These are phyloP conservation scores for Drosophila mayri DNA, from an alignment of 1,140 invertebrate genomes.

Conservation along the genomic window DNA sequence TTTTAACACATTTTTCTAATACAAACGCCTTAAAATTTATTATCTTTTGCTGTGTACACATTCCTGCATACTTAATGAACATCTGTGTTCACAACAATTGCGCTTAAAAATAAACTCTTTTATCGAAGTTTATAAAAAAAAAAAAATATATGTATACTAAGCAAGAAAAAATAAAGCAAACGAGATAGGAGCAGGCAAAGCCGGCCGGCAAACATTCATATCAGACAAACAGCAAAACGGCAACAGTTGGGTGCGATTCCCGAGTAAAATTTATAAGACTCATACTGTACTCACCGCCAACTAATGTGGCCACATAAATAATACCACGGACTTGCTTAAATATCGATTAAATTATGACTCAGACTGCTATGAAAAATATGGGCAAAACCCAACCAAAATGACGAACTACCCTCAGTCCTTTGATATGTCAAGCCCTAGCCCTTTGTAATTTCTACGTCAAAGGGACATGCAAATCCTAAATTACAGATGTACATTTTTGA, in stretches of 20 bases:
- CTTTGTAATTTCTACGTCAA: background rate
- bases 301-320: conserved; percentile 23
- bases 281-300: conserved; percentile 1
- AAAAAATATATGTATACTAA: background rate
- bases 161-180: conserved; percentile 13
- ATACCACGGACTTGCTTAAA: background rate
- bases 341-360: background rate
- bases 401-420: background rate
- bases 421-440: too few species aligned
- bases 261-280: background rate
- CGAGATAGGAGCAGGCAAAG: conserved; percentile 8
- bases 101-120: conserved; percentile 31
- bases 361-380: background rate
- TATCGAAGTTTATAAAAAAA: conserved; percentile 18
- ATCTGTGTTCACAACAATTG: conserved; percentile 17
- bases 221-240: conserved; percentile 15
- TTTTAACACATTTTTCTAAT: background rate
- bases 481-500: conserved; percentile 9
- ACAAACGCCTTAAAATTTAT: too few species aligned
- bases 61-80: conserved; percentile 28
- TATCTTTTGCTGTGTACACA: conserved; percentile 26
- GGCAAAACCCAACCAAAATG: background rate
- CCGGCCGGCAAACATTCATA: conserved; percentile 55
- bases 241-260: conserved; percentile 16
- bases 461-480: conserved; percentile 33